Evolutionary conservation across 2,888 invertebrate species (phyloP), one percentile per base, ranked within the genome.

Genomic region (Cantharis lateralis): DNA sequence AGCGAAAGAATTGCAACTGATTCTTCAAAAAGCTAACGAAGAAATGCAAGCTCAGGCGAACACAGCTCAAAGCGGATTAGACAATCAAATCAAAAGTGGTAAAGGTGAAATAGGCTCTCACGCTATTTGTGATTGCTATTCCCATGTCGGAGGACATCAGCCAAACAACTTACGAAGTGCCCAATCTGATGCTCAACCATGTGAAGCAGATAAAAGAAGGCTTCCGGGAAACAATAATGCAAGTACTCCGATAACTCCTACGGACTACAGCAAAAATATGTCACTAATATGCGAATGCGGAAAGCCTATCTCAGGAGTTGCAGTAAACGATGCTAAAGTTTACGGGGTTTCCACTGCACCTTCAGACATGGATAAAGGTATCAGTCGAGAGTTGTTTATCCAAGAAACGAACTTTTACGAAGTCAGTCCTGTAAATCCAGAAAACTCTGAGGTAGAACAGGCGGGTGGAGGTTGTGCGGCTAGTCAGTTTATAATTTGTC

Each of bases 1-100:
- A 70, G 74, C 74, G 0, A 74, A 74, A 26, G 70, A 70, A 18
- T 63, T 74, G 15, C 69, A 74, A 13, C 15, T 61, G 28, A 70
- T 69, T 10, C 18, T 74, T 26, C 63, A 62, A 20, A 20, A 15
- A 13, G 18, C 68, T 3, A 74, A 77, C 10, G 68, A 71, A 32
- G 71, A 74, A 18, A 28, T 71, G 24, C 64, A 70, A 15, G 16
- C 24, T 9, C 70, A 72, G 15, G 16, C 66, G 2, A 70, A 64
- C 13, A 2, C 62, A 61, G 63, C 68, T 5, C 15, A 48, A 61
- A 48, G 72, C n/a, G 64, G 72, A 62, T 16, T 76, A n/a, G 48
- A 48, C 2, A 9, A n/a, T 48, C 7, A 48, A 48, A n/a, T n/a
- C n/a, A 48, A 48, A 48, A n/a, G n/a, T n/a, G 48, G 48, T n/a